A percentile compares a stretch with the other conserved stretches of the same genome.
Conservation (phyloP, 2,113 vertebrate genomes). For the Pangasianodon gigas region DNA sequence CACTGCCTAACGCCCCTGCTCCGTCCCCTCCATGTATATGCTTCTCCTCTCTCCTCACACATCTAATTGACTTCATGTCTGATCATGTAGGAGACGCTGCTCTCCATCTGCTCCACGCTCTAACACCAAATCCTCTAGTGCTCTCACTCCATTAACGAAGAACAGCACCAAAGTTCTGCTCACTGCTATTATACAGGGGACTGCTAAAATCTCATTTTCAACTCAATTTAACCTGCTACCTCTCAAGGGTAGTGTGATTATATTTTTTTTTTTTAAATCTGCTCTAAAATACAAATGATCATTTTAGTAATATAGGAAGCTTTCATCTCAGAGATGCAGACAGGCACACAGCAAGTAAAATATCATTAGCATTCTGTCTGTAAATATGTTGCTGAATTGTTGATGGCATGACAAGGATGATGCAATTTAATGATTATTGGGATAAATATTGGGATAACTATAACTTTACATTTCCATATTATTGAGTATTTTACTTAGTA, state of each 20-base stretch:
- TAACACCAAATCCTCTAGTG: conserved; percentile 79
- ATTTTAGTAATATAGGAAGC: conserved; percentile 21
- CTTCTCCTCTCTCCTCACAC: conserved; percentile 68
- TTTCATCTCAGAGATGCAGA: background rate
- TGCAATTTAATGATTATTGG: background rate
- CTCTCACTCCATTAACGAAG: conserved; percentile 82
- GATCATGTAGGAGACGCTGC: conserved; percentile 74
- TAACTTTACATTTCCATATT: background rate
- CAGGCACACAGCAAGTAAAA: background rate
- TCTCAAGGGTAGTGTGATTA: conserved; percentile 63
- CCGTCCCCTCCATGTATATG: conserved; percentile 38
- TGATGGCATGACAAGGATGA: background rate
- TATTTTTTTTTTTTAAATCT: conserved; percentile 39
- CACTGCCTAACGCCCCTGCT: conserved; percentile 24
- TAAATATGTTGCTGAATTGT: background rate
- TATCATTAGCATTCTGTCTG: background rate
- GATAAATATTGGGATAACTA: background rate
- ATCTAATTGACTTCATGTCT: conserved; percentile 81
- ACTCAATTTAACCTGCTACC: conserved; percentile 80
- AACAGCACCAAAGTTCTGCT: conserved; percentile 74
- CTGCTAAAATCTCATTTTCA: conserved; percentile 82
- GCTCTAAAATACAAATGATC: conserved; percentile 63
- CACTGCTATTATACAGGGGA: conserved; percentile 73
- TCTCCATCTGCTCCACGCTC: conserved; percentile 76
- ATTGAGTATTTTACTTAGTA: background rate